A percentile compares a stretch with the other conserved stretches of the same genome.
Evolutionary conservation across 2,888 invertebrate species (phyloP).

Genomic region (Pandemis cinnamomeana): DNA sequence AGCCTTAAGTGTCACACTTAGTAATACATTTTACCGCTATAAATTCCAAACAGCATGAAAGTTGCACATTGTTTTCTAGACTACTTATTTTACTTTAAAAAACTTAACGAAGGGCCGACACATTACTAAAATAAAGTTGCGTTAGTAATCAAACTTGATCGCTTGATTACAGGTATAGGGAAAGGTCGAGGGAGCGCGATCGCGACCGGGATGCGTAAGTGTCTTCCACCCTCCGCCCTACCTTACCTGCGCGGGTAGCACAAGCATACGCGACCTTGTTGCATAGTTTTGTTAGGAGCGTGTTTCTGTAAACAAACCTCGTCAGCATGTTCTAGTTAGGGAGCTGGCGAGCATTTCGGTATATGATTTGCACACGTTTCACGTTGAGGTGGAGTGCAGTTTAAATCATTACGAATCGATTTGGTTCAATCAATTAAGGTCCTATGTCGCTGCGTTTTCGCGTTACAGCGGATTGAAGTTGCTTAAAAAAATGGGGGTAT

Average conservation of each 20-base stretch:
- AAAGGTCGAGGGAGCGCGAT: slow-evolving; percentile 89
- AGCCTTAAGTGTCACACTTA: not conserved
- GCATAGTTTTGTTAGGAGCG: not conserved
- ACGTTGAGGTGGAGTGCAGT: too few species aligned
- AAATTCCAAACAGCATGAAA: not conserved
- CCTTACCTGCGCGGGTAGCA: slow-evolving; percentile 28
- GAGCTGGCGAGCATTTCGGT: too few species aligned
- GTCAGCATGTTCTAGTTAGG: too few species aligned
- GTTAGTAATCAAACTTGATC: slow-evolving; percentile 36
- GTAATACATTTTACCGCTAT: not conserved
- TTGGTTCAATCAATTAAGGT: too few species aligned
- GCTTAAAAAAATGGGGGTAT: too few species aligned
- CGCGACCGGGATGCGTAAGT: slow-evolving; percentile 86
- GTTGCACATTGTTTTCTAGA: not conserved
- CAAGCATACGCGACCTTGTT: not conserved
- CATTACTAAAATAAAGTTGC: slow-evolving; percentile 5
- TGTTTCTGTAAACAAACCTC: too few species aligned
- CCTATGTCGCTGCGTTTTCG: too few species aligned
- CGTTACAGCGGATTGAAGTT: too few species aligned
- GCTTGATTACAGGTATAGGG: slow-evolving; percentile 86
- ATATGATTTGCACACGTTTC: too few species aligned
- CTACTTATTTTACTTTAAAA: not conserved
- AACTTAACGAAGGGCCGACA: not conserved
- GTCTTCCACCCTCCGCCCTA: slow-evolving; percentile 48
- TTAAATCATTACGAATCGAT: too few species aligned